A percentile compares a stretch with the other conserved stretches of the same genome.
Evolutionary conservation across 1,140 invertebrate species (phyloP).

Genomic region (Pygmarrhopalites habei): DNA sequence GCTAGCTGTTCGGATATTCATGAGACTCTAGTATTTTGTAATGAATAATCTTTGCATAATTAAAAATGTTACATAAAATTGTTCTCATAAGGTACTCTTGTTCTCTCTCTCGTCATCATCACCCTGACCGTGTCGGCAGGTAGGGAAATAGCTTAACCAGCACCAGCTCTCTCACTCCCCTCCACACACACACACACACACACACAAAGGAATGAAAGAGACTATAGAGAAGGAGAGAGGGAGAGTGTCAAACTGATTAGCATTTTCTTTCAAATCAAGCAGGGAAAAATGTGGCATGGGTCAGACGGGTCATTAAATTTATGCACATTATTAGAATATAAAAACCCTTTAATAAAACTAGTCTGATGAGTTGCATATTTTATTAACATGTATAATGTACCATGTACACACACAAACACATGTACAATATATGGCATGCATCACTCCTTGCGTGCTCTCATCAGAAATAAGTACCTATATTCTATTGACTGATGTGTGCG

Average conservation of each 20-base stretch:
- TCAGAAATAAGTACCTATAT: too few relatives aligned
- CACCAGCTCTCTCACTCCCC: neutral
- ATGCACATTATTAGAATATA: conserved; percentile 17
- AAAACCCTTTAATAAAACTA: conserved; percentile 20
- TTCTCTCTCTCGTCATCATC: neutral
- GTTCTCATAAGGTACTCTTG: neutral
- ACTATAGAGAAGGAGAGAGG: neutral
- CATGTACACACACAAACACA: neutral
- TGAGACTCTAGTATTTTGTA: neutral
- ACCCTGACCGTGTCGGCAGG: neutral
- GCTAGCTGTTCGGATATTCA: neutral
- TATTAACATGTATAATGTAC: conserved; percentile 1
- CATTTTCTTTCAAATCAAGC: conserved; percentile 28
- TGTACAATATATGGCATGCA: too few relatives aligned
- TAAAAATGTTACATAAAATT: conserved; percentile 24
- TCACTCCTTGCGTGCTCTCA: too few relatives aligned
- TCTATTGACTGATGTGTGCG: too few relatives aligned
- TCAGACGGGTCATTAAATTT: conserved; percentile 37
- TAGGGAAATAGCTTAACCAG: neutral
- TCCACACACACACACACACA: neutral
- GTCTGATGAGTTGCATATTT: conserved; percentile 22
- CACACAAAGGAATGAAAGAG: neutral
- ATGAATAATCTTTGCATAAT: conserved; percentile 31
- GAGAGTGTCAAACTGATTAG: conserved; percentile 37
- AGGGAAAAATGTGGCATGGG: conserved; percentile 26